A percentile compares a stretch with the other conserved stretches of the same genome.
phyloP scores from a whole-genome alignment of 1,140 invertebrate genomes.

The Calephelis nemesis region DNA sequence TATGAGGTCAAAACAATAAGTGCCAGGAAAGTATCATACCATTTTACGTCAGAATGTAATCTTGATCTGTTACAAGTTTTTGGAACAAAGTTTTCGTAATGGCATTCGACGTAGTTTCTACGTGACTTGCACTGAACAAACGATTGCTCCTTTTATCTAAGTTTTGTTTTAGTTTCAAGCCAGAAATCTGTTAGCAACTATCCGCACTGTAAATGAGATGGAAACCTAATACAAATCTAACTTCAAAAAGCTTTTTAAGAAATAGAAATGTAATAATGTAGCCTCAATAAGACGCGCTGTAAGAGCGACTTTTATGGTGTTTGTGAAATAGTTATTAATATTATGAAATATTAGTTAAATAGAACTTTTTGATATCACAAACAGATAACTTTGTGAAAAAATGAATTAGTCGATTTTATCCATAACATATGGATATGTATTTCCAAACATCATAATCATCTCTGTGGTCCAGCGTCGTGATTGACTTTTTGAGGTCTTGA shows the following conservation, averaged over 20 bases:
- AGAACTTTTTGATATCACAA: too few species aligned
- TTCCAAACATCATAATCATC: too few species aligned
- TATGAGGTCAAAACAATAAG: background rate
- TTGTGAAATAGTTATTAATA: too few species aligned
- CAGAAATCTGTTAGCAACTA: constrained; percentile 9
- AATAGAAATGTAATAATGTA: too few species aligned
- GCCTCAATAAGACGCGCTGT: too few species aligned
- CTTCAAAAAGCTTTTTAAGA: background rate
- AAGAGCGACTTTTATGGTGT: too few species aligned
- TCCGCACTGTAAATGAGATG: background rate
- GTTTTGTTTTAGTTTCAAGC: background rate
- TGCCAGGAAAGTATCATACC: constrained; percentile 5
- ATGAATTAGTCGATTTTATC: too few species aligned
- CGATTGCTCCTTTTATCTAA: background rate
- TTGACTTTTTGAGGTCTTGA: too few species aligned
- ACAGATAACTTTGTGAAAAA: too few species aligned
- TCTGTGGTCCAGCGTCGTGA: too few species aligned
- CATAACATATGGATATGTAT: too few species aligned
- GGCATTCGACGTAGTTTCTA: constrained; percentile 12
- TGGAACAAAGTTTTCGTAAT: constrained; percentile 15
- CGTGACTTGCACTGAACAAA: constrained; percentile 8
- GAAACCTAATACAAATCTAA: background rate
- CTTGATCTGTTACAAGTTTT: constrained; percentile 13
- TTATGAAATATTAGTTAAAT: too few species aligned
- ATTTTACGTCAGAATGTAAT: background rate